Evolutionary conservation across 1,140 invertebrate species (phyloP).

Genomic region (Charaxes varanes): DNA sequence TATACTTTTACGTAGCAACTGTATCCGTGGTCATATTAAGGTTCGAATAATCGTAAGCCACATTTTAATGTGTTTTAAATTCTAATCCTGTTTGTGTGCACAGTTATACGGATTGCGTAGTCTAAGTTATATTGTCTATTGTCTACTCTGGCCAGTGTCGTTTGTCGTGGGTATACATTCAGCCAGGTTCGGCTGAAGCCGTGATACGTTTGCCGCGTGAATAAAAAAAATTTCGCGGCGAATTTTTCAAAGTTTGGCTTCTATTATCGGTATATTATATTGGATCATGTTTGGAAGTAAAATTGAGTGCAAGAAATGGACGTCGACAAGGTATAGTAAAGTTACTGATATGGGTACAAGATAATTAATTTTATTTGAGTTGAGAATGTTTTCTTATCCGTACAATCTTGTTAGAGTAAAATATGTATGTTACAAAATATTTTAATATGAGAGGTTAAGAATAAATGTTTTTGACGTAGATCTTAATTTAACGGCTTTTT

Average conservation of each 20-base stretch:
- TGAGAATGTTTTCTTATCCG: too few species aligned
- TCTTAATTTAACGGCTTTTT: too few species aligned
- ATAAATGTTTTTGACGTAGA: too few species aligned
- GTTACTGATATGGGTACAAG: too few species aligned
- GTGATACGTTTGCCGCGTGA: background rate
- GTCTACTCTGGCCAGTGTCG: background rate
- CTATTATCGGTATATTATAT: background rate
- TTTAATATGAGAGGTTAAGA: too few species aligned
- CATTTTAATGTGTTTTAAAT: too few species aligned
- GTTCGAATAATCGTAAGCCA: too few species aligned
- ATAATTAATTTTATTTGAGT: too few species aligned
- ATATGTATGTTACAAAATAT: too few species aligned
- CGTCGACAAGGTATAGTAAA: conserved; percentile 31
- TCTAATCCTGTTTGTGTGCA: conserved; percentile 2
- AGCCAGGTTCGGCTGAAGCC: background rate
- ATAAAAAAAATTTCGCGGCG: conserved; percentile 16
- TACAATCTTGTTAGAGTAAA: too few species aligned
- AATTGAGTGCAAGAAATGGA: conserved; percentile 58
- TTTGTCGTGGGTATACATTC: background rate
- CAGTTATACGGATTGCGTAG: conserved; percentile 6
- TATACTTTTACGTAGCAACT: too few species aligned
- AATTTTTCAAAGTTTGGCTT: conserved; percentile 10
- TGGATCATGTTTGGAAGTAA: conserved; percentile 58
- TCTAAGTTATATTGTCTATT: background rate
- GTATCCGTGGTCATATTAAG: too few species aligned